A percentile compares a stretch with the other conserved stretches of the same genome.
Evolutionary conservation across 2,888 invertebrate genomes (phyloP).

Genomic region (Stomorhina lunata): DNA sequence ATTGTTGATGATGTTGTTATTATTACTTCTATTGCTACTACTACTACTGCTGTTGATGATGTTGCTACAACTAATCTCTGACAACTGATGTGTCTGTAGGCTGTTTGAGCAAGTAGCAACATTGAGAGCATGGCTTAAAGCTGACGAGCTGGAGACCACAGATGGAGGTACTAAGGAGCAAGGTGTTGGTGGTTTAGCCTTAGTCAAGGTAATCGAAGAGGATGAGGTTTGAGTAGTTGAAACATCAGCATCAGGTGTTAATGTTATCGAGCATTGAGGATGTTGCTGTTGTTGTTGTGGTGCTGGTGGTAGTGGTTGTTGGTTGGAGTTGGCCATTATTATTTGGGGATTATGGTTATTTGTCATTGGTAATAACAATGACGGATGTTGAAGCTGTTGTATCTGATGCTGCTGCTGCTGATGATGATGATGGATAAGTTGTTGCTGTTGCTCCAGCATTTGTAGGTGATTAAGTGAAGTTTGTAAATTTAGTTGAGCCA

Average conservation of each 20-base stretch:
- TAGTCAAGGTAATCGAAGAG: conserved; percentile 23
- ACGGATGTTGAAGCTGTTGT: conserved; percentile 52
- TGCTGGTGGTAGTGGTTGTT: too few relatives aligned
- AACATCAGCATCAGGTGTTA: conserved; percentile 1
- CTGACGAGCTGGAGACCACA: conserved; percentile 8
- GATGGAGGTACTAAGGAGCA: conserved; percentile 23
- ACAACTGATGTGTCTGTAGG: conserved; percentile 57
- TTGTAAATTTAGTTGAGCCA: conserved; percentile 68
- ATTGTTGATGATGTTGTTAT: conserved; percentile 24
- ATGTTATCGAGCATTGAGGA: conserved; percentile 33
- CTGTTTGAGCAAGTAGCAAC: conserved; percentile 30
- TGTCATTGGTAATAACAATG: conserved; percentile 62
- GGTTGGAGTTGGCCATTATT: conserved; percentile 54
- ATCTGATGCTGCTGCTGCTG: conserved; percentile 58
- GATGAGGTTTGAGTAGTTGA: not conserved
- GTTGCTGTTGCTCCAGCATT: conserved; percentile 61
- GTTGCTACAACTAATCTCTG: conserved; percentile 59
- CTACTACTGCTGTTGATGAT: conserved; percentile 54
- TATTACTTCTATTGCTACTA: conserved; percentile 45
- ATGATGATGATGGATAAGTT: conserved; percentile 63
- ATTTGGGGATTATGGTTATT: conserved; percentile 61
- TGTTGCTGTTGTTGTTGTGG: conserved; percentile 47
- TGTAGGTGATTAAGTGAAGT: conserved; percentile 68
- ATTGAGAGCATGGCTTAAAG: conserved; percentile 19
- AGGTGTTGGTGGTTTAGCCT: conserved; percentile 27